Base-by-base conservation (phyloP, 1,140 invertebrate species). In the Monochamus saltuarius region DNA sequence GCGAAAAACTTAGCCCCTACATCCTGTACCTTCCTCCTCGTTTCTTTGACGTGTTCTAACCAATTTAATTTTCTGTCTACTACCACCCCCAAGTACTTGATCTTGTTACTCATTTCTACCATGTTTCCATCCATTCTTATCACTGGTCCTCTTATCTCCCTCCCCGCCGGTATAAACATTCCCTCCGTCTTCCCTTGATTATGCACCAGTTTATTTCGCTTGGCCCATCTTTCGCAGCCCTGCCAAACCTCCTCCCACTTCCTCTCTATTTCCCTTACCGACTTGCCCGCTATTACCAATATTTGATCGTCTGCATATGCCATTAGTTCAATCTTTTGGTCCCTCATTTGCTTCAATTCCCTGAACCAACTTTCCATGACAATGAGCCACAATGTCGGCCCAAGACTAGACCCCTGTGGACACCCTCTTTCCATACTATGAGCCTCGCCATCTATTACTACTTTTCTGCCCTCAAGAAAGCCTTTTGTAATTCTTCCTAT, bases 181-280 rank as follows among this genome's bases (percentile, higher is more conserved):
- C 40, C 50, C 13, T 59, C 59, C 2, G 67, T 68, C 34, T 66
- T 68, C 0, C 53, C 35, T n/a, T 34, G n/a, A 35, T 65, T 65
- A 39, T 68, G 64, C 11, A 34, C 50, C 7, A 64, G 17, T 47
- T 52, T 55, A 16, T 42, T 34, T 16, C 13, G 17, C 9, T 10
- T 22, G 1, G 16, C 47, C 61, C 57, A 64, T 14, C 1, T 7
- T n/a, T 38, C 9, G 17, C 53, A 56, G 2, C 29, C 37, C 17
- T 37, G 35, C 50, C 57, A 54, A 0, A 51, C 43, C 8, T 19
- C 17, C 11, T 16, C 42, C 65, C 53, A 66, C 17, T 34, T 56
- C 13, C 14, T 14, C 19, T 29, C 22, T 6, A 29, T 6, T 29
- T 6, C 6, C 6, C 22, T 29, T 6, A 29, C 22, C 2, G 22